Evolutionary conservation across 1,140 invertebrate species (phyloP).

Genomic region (Oreohelix idahoensis): DNA sequence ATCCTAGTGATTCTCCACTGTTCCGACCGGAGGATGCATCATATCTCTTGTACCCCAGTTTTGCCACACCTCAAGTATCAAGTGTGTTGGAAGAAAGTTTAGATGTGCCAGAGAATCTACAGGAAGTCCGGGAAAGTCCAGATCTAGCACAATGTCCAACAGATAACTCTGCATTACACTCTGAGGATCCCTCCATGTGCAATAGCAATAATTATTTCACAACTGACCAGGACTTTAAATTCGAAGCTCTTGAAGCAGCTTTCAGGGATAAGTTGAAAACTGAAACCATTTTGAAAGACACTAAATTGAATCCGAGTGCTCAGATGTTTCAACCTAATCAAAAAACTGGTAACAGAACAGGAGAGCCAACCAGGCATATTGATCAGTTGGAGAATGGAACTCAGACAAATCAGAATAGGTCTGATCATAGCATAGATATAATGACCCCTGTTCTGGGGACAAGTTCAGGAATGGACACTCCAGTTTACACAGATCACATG

Average conservation of each 20-base stretch:
- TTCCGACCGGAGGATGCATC: constrained; percentile 30
- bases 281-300: not conserved
- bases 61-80: constrained; percentile 9
- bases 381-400: not conserved
- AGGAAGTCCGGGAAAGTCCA: too few species aligned
- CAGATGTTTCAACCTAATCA: not conserved
- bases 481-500: constrained; percentile 57
- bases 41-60: constrained; percentile 32
- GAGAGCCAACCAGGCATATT: not conserved
- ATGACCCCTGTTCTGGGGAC: constrained; percentile 47
- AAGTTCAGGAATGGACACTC: constrained; percentile 60
- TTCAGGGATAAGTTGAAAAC: not conserved
- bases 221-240: not conserved
- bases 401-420: not conserved
- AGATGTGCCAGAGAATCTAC: not conserved
- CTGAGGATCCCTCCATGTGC: not conserved
- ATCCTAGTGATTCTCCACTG: constrained; percentile 21
- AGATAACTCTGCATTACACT: not conserved
- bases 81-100: not conserved
- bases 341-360: not conserved
- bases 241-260: not conserved
- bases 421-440: constrained; percentile 32
- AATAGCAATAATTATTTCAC: not conserved
- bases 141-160: not conserved
- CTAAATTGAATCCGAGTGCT: not conserved